These are phyloP conservation scores for Morbakka virulenta DNA, from an alignment of 30 jellyfish, hydroid and myxozoan genomes.

Conservation along the genomic window DNA sequence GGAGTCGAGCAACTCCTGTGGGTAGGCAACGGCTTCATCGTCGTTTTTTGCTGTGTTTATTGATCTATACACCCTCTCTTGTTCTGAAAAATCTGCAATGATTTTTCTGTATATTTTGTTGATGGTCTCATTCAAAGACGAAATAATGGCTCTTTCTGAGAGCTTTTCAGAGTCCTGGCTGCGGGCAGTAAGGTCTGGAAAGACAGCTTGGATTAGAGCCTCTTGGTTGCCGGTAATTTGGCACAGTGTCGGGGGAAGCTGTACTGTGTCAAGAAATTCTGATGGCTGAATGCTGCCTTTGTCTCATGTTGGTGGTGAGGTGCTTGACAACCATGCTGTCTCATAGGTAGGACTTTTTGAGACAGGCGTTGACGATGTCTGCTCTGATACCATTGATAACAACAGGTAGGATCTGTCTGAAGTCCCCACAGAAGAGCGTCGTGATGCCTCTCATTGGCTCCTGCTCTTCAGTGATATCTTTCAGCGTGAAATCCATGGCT, in stretches of 20 bases:
- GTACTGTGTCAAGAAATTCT: no score
- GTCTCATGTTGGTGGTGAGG: no score
- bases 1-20: slow-evolving; percentile 6
- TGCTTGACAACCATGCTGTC: background rate
- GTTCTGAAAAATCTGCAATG: slow-evolving; percentile 1
- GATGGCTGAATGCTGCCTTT: no score
- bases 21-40: slow-evolving; percentile 16
- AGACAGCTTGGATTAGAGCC: background rate
- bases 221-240: no score
- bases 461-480: slow-evolving; percentile 18
- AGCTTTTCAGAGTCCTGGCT: background rate
- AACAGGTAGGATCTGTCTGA: slow-evolving; percentile 64
- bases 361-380: slow-evolving; percentile 34
- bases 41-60: background rate
- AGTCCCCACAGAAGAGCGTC: slow-evolving; percentile 64
- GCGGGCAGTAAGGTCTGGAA: background rate
- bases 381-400: slow-evolving; percentile 60
- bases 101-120: background rate
- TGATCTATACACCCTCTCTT: slow-evolving; percentile 6
- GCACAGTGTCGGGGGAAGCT: no score
- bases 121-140: background rate
- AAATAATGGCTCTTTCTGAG: background rate
- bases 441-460: slow-evolving; percentile 52
- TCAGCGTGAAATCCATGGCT: slow-evolving; percentile 37
- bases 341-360: slow-evolving; percentile 38